Conservation (phyloP, 2,888 invertebrate genomes). For the Cephus sareptanus region DNA sequence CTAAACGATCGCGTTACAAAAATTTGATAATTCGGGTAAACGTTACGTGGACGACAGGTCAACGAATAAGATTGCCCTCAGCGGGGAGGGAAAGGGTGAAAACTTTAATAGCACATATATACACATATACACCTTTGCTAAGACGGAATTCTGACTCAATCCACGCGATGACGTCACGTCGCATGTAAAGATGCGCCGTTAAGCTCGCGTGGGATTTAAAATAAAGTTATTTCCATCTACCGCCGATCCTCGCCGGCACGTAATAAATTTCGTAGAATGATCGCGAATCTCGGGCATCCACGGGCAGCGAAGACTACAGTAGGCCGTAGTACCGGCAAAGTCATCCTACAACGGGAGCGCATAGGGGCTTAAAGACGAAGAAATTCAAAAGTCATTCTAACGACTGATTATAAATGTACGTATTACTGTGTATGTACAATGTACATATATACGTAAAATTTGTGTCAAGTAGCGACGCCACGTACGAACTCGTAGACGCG, state of each 20-base stretch:
- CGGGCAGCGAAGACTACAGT: background rate
- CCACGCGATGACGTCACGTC: slow-evolving; percentile 22
- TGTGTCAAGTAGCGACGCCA: background rate
- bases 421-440: background rate
- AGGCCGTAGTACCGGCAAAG: too few species aligned
- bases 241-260: slow-evolving; percentile 8
- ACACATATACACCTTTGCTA: background rate
- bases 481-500: background rate
- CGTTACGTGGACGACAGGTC: too few species aligned
- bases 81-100: rapidly evolving
- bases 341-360: background rate
- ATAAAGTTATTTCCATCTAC: slow-evolving; percentile 12
- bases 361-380: background rate
- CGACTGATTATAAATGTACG: background rate
- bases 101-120: background rate
- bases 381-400: background rate
- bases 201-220: slow-evolving; percentile 23
- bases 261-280: slow-evolving; percentile 15
- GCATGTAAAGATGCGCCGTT: slow-evolving; percentile 31
- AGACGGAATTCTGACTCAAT: background rate
- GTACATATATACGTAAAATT: background rate
- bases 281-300: slow-evolving; percentile 25
- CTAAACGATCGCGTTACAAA: too few species aligned
- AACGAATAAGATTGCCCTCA: too few species aligned
- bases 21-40: too few species aligned